These are phyloP conservation scores for Ploceus nigricollis DNA, from an alignment of 2,113 vertebrate species.

Conservation along the genomic window DNA sequence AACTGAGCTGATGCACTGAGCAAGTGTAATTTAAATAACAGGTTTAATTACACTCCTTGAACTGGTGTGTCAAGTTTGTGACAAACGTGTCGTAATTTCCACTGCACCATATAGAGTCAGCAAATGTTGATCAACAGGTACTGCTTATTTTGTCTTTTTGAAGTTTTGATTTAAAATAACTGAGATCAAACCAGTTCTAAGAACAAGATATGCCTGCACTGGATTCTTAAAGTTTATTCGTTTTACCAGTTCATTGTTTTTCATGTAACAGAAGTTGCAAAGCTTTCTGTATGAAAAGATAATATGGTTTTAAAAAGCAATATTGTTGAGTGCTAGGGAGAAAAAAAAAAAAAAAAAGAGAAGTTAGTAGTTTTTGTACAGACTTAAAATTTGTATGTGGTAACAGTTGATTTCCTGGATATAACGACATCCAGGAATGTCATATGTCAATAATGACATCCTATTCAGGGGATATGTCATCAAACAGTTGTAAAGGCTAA, in stretches of 20 bases:
- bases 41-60: constrained; percentile 26
- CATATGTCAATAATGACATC: neutral
- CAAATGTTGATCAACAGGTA: constrained; percentile 45
- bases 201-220: neutral
- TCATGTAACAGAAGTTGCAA: neutral
- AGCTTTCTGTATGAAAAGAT: neutral
- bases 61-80: constrained; percentile 37
- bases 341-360: neutral
- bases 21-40: constrained; percentile 14
- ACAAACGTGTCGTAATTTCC: neutral
- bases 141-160: neutral
- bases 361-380: neutral
- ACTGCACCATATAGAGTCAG: neutral
- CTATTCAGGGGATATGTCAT: neutral
- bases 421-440: too few relatives aligned
- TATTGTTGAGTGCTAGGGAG: neutral
- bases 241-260: neutral
- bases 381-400: neutral
- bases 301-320: neutral
- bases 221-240: neutral
- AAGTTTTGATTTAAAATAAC: constrained; percentile 34
- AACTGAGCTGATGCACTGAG: constrained; percentile 1
- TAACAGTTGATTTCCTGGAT: neutral
- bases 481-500: neutral
- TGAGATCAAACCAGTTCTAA: neutral